These are phyloP conservation scores for Trissolcus basalis DNA, from an alignment of 1,140 invertebrate species.

Conservation along the genomic window DNA sequence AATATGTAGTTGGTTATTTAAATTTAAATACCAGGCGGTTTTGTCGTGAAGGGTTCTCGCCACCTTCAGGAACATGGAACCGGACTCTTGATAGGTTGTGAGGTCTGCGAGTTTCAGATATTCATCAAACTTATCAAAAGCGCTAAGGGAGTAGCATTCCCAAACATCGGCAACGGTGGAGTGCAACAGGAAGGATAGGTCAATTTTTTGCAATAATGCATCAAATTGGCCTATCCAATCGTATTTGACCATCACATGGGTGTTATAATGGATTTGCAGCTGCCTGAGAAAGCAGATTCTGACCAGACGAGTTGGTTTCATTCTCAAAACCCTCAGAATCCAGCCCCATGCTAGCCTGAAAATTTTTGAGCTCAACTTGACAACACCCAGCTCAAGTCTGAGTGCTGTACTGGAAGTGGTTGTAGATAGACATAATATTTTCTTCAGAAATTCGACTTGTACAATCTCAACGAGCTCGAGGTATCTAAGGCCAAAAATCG, in stretches of 20 bases:
- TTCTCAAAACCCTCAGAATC: conserved; percentile 2
- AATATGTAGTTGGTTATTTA: no score
- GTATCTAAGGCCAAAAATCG: conserved; percentile 4
- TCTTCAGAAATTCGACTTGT: conserved; percentile 3
- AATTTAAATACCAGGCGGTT: no score
- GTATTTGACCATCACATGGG: neutral
- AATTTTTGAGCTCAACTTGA: conserved; percentile 1
- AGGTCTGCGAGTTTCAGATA: no score
- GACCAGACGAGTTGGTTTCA: neutral
- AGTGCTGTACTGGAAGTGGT: neutral
- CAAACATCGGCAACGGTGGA: no score
- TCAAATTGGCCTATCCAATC: neutral
- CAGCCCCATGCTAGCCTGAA: neutral
- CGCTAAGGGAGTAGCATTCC: neutral
- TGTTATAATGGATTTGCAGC: neutral
- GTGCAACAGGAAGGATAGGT: no score
- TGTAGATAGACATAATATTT: neutral
- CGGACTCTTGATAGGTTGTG: no score
- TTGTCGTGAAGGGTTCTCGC: no score
- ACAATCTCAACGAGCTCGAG: neutral
- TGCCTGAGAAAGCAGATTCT: neutral
- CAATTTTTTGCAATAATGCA: neutral
- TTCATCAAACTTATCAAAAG: neutral
- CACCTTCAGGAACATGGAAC: no score
- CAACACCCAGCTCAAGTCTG: conserved; percentile 2